Percentiles rank a stretch among this genome's conserved stretches.
phyloP scores from a whole-genome alignment of 2,797 vertebrate species.

The Crocodylus rhombifer region DNA sequence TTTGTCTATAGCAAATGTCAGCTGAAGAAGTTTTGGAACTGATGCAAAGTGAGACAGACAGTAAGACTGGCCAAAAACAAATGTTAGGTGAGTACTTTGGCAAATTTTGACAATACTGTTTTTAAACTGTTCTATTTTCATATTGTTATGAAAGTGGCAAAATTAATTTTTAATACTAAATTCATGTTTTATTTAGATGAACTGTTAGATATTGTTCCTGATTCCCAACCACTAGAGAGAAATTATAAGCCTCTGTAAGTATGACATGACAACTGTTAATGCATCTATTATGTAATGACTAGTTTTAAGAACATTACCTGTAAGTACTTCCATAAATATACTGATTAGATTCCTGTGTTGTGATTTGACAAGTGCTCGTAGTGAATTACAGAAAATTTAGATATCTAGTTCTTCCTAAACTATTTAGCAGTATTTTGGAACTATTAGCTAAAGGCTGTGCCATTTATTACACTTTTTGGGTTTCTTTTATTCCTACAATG shows the following conservation, averaged over 20 bases:
- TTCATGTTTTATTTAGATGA: conserved; percentile 82
- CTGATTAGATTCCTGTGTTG: background rate
- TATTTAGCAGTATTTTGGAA: background rate
- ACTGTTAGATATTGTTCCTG: conserved; percentile 80
- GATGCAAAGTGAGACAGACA: conserved; percentile 56
- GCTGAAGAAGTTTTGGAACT: conserved; percentile 69
- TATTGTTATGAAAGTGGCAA: background rate
- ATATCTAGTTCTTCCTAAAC: background rate
- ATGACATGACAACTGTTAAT: background rate
- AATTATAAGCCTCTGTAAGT: conserved; percentile 84
- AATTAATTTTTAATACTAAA: conserved; percentile 13
- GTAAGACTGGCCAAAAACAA: conserved; percentile 50
- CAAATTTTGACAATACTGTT: background rate
- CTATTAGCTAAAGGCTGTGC: background rate
- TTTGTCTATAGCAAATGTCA: conserved; percentile 73
- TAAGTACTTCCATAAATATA: background rate
- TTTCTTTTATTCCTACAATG: background rate
- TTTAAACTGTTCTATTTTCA: conserved; percentile 27
- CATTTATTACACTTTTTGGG: background rate
- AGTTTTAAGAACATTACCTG: background rate
- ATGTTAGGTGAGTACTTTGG: conserved; percentile 79
- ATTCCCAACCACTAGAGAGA: conserved; percentile 82
- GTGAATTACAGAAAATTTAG: background rate
- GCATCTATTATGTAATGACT: background rate
- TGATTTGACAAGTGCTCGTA: background rate